Percentiles rank a stretch among this genome's conserved stretches.
Evolutionary conservation across 2,888 invertebrate species (phyloP).

Genomic region (Thereva unica): DNA sequence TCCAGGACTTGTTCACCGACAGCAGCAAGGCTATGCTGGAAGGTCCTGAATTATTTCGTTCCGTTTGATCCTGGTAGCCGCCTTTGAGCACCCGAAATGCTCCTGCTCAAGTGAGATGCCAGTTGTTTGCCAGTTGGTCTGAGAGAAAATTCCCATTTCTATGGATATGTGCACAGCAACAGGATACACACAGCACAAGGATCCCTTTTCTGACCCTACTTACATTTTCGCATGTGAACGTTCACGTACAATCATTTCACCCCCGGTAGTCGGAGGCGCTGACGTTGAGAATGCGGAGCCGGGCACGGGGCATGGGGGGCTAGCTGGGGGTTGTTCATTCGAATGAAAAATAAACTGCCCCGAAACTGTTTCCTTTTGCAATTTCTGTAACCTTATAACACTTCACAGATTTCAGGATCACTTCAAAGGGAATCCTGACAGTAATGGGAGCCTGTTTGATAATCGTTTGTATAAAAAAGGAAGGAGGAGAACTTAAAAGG

Average conservation of each 20-base stretch:
- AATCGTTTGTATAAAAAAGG: constrained; percentile 9
- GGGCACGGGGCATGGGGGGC: too few relatives aligned
- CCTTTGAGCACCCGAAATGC: constrained; percentile 23
- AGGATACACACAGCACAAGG: too few relatives aligned
- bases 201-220: constrained; percentile 20
- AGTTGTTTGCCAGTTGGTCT: neutral
- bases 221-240: neutral
- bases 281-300: too few relatives aligned
- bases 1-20: too few relatives aligned
- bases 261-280: too few relatives aligned
- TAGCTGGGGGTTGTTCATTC: constrained; percentile 20
- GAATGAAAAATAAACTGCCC: constrained; percentile 33
- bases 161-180: too few relatives aligned
- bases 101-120: constrained; percentile 5
- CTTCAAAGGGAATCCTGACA: constrained; percentile 27
- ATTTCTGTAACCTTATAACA: constrained; percentile 33
- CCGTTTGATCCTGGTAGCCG: constrained; percentile 24
- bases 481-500: too few relatives aligned
- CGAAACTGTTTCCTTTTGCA: constrained; percentile 33
- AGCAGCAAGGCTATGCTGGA: neutral
- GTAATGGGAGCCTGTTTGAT: constrained; percentile 13
- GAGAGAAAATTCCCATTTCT: constrained; percentile 23
- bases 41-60: constrained; percentile 30
- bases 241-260: too few relatives aligned
- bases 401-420: constrained; percentile 34